Percentiles rank a stretch among this genome's conserved stretches.
phyloP scores from a whole-genome alignment of 2,888 invertebrate genomes.

The Falcaria lacertinaria region DNA sequence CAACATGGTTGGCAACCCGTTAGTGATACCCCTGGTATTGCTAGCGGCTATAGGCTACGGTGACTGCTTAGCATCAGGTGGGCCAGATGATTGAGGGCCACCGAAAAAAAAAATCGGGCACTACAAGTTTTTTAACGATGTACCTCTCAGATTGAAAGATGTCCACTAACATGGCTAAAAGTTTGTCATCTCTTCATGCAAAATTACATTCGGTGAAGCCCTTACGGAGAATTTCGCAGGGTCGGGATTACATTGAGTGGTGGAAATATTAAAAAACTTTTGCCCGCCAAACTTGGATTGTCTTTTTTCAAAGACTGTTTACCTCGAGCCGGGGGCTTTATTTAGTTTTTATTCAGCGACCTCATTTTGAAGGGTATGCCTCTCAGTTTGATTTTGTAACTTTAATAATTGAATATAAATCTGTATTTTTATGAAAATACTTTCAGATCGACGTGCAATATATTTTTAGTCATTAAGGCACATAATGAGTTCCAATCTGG shows the following conservation, averaged over 20 bases:
- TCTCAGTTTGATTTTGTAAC: neutral
- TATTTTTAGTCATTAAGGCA: too few species aligned
- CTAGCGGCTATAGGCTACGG: too few species aligned
- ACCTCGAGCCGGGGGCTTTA: slow-evolving; percentile 27
- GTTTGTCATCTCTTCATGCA: slow-evolving; percentile 73
- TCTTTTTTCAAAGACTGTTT: slow-evolving; percentile 71
- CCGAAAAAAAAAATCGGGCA: slow-evolving; percentile 10
- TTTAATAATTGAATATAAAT: too few species aligned
- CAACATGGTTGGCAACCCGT: too few species aligned
- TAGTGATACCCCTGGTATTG: too few species aligned
- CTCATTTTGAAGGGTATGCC: slow-evolving; percentile 3
- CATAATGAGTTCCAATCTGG: too few species aligned
- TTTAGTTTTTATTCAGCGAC: slow-evolving; percentile 25
- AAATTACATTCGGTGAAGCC: slow-evolving; percentile 66
- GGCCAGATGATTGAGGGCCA: too few species aligned
- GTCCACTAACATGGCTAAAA: slow-evolving; percentile 51
- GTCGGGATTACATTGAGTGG: slow-evolving; percentile 68
- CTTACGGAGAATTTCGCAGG: slow-evolving; percentile 57
- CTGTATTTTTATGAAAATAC: too few species aligned
- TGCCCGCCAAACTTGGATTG: slow-evolving; percentile 67
- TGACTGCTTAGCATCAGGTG: too few species aligned
- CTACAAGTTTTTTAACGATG: slow-evolving; percentile 16
- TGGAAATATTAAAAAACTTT: slow-evolving; percentile 78
- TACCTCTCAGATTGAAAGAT: slow-evolving; percentile 51
- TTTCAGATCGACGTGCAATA: too few species aligned